phyloP scores from a whole-genome alignment of 53 echinoderm and acorn worm genomes.

The Apostichopus leukothele region DNA sequence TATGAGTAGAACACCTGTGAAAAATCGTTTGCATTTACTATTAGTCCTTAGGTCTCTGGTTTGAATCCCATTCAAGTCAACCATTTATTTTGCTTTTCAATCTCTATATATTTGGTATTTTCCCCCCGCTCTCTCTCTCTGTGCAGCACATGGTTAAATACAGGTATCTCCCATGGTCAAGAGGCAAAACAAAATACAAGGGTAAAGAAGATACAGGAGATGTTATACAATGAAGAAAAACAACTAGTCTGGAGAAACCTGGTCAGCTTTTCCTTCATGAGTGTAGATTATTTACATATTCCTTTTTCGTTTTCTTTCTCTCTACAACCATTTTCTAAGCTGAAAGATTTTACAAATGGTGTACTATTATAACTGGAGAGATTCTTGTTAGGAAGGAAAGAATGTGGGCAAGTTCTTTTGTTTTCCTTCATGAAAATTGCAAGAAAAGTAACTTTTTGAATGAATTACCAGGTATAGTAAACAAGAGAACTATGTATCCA shows the following conservation, averaged over 20 bases:
- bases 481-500: no score
- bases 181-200: conserved; percentile 96
- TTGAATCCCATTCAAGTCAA: no score
- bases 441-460: no score
- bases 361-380: no score
- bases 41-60: no score
- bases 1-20: no score
- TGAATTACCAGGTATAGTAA: no score
- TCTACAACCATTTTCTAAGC: neutral
- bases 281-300: neutral
- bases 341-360: neutral
- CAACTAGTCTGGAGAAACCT: neutral
- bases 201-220: conserved; percentile 97
- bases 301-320: neutral
- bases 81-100: no score
- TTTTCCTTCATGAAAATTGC: no score
- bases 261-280: neutral
- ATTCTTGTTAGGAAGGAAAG: no score
- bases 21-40: no score
- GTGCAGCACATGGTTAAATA: conserved; percentile 95
- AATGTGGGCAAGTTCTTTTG: no score
- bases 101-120: neutral
- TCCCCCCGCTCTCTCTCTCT: neutral
- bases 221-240: conserved; percentile 62
- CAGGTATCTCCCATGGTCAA: conserved; percentile 86